Base-by-base conservation (phyloP, 2,113 vertebrate genomes). In the Alligator mississippiensis region DNA sequence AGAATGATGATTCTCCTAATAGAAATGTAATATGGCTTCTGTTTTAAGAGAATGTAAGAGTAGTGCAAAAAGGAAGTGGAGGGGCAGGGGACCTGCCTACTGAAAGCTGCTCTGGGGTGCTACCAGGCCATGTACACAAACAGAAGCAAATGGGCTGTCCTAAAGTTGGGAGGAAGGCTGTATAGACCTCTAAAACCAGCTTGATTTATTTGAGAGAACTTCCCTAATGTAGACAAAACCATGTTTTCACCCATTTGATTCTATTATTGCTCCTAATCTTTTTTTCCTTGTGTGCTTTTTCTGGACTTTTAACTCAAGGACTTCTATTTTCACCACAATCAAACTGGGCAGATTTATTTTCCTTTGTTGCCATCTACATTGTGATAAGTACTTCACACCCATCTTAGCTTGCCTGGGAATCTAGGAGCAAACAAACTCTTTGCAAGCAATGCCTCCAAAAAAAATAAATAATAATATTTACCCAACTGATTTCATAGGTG, bases 321-420 rank as follows among this genome's bases (percentile, higher is more conserved):
- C 24, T 77, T 87, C 38, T 3, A 3, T 62, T 91, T 82, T 55
- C 34, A n/a, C 30, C 5, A 47, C 87, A 83, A 92, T 34, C 54
- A 95, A 87, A 17, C 1, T 63, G 80, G 80, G 38, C 3, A 25
- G 8, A 61, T 77, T 83, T 25, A 63, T 91, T 96, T 91, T 90
- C 30, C 18, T 91, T 25, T 84, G 81, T 58, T 91, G 82, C 62
- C 25, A 85, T n/a, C 66, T 82, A 82, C 76, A 74, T 87, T 78
- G 76, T 28, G 66, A 34, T 94, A 47, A 47, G 47, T 47, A 47
- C 82, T 88, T 91, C 79, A 87, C 22, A 85, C 90, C 12, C 72
- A 70, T 89, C 84, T 90, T 34, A 87, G 94, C 86, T 95, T 97
- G 93, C 91, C 78, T 94, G 85, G 28, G 76, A 84, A 91, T 89